Evolutionary conservation across 1,140 invertebrate genomes (phyloP).

Genomic region (Wiebesia pumilae): DNA sequence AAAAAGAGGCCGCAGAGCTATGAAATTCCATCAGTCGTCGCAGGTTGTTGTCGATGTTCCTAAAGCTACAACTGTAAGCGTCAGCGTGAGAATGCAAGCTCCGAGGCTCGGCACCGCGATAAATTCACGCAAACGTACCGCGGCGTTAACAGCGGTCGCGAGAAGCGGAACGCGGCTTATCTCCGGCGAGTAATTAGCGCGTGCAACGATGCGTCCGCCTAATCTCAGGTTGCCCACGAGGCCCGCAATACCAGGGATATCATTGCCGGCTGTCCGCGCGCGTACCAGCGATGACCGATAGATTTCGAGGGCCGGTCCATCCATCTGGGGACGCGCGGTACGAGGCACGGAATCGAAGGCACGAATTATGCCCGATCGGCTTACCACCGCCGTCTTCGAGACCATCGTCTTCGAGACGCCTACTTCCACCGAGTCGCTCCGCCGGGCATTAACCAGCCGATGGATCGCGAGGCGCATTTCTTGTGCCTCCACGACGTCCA

Average conservation of each 20-base stretch:
- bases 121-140: too few species aligned
- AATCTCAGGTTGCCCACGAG: not conserved
- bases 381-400: constrained; percentile 3
- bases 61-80: too few species aligned
- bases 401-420: too few species aligned
- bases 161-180: not conserved
- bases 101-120: too few species aligned
- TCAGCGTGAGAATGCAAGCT: not conserved
- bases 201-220: not conserved
- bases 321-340: constrained; percentile 61
- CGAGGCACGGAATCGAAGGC: constrained; percentile 61
- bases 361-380: not conserved
- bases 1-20: not conserved
- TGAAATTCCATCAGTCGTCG: not conserved
- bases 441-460: constrained; percentile 9
- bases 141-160: too few species aligned
- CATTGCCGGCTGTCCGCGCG: constrained; percentile 58
- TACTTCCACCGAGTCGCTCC: not conserved
- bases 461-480: too few species aligned
- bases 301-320: constrained; percentile 68
- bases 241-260: constrained; percentile 63
- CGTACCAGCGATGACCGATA: constrained; percentile 71
- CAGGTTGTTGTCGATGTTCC: too few species aligned
- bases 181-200: not conserved
- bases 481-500: too few species aligned